Conservation (phyloP, 2,113 vertebrate genomes). For the Paraplagusia blochii region DNA sequence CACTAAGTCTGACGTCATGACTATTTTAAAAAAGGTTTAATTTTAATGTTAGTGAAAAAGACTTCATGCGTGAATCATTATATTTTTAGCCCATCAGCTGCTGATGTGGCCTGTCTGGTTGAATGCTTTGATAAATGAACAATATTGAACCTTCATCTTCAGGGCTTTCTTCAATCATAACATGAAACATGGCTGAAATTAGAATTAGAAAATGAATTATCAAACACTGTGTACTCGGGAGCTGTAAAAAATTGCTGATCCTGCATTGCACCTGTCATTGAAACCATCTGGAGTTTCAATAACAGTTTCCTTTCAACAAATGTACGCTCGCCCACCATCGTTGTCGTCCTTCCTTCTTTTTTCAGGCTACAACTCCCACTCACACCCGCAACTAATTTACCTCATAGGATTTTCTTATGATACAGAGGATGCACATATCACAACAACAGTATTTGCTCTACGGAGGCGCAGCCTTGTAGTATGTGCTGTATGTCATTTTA, state of each 20-base stretch:
- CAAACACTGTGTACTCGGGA: slow-evolving; percentile 40
- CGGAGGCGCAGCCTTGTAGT: not conserved
- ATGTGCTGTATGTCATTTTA: not conserved
- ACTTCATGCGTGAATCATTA: not conserved
- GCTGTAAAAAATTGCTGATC: slow-evolving; percentile 39
- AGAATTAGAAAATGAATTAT: slow-evolving; percentile 46
- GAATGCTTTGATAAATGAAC: not conserved
- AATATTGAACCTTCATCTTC: slow-evolving; percentile 2
- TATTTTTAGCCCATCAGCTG: not conserved
- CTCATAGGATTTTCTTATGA: slow-evolving; percentile 51
- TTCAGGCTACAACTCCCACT: slow-evolving; percentile 26
- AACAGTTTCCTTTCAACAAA: slow-evolving; percentile 5
- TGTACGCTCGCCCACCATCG: slow-evolving; percentile 9
- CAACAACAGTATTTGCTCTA: slow-evolving; percentile 26
- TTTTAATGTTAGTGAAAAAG: not conserved
- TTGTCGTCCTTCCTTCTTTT: slow-evolving; percentile 8
- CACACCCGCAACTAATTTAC: slow-evolving; percentile 37
- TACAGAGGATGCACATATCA: slow-evolving; percentile 35
- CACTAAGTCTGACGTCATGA: no score
- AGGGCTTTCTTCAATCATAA: not conserved
- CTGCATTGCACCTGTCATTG: slow-evolving; percentile 55
- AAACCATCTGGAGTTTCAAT: slow-evolving; percentile 48
- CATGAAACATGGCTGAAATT: slow-evolving; percentile 46
- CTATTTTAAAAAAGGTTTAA: not conserved
- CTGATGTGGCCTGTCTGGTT: not conserved